Base-by-base conservation (phyloP, 2,888 invertebrate genomes). In the Chesias legatella region DNA sequence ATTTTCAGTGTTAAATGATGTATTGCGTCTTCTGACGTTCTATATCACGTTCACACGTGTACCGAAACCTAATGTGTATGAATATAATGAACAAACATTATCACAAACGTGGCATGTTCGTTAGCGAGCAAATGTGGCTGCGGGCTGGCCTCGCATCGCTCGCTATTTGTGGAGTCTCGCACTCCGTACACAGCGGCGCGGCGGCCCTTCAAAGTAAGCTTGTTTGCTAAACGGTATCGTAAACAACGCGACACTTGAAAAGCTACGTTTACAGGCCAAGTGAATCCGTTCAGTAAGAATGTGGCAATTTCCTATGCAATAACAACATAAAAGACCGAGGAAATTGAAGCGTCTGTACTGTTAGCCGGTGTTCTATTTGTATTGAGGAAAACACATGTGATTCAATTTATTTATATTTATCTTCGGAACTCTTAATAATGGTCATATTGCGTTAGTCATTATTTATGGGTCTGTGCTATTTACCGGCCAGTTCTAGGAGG, bases 61-160 rank as follows among this genome's bases (percentile, higher is more conserved):
- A 51, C 44, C 53, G 45, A 56, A 57, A 57, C 53, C 52, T 49
- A 56, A 57, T 56, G 52, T 51, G 60, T 60, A 62, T 58, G 61
- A 67, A 39, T 32, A 40, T 46, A 31, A 50, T 48, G 31, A 34
- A 65, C 64, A 63, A 67, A 67, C 52, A 63, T 64, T 56, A 61
- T 63, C 53, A 58, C 62, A 60, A 62, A 67, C 60, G 65, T 65
- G 58, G 61, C 61, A 63, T 67, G 63, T 78, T 72, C 71, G 69
- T 78, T 72, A 73, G 63, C 55, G 43, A 7, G 63, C 64, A 69
- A 67, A 73, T 70, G 65, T 73, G 70, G 69, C 56, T 58, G 58
- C 56, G 60, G 63, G 56, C 57, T 53, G 53, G 54, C 13, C 53
- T 39, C 50, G 53, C 52, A 51, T 48, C 47, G 43, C 46, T 42